A percentile compares a stretch with the other conserved stretches of the same genome.
Evolutionary conservation across 2,797 vertebrate species (phyloP).

Genomic region (Lacerta agilis): DNA sequence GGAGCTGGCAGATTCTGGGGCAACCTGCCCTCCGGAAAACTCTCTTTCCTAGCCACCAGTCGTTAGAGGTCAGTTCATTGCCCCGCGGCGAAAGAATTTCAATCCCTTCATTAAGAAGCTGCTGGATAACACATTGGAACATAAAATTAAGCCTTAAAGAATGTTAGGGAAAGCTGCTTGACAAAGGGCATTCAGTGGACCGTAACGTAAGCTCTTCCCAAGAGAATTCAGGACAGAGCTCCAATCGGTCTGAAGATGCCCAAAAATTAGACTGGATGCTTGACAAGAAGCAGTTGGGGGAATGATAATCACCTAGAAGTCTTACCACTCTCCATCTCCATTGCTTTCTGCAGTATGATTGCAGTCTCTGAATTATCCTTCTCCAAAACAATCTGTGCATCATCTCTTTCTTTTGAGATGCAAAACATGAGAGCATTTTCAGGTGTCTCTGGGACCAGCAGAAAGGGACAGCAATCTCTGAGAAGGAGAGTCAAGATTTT

Average conservation of each 20-base stretch:
- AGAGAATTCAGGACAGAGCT: conserved; percentile 25
- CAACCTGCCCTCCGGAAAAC: not conserved
- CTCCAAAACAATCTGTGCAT: not conserved
- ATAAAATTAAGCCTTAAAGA: conserved; percentile 56
- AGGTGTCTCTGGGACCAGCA: not conserved
- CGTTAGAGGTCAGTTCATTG: conserved; percentile 53
- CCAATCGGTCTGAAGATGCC: conserved; percentile 55
- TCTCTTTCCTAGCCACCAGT: conserved; percentile 38
- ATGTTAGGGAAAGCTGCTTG: conserved; percentile 58
- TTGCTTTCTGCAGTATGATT: not conserved
- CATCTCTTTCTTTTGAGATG: not conserved
- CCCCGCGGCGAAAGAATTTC: conserved; percentile 50
- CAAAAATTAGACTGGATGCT: conserved; percentile 66
- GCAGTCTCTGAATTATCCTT: not conserved
- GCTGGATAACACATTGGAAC: conserved; percentile 51
- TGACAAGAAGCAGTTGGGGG: conserved; percentile 54
- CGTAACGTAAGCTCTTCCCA: conserved; percentile 24
- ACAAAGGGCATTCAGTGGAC: conserved; percentile 28
- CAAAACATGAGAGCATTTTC: conserved; percentile 1
- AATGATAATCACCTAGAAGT: not conserved
- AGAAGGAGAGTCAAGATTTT: not conserved
- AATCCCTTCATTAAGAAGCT: conserved; percentile 62
- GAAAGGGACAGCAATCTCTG: not conserved
- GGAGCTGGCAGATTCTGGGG: conserved; percentile 23
- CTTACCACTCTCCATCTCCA: not conserved